phyloP scores from a whole-genome alignment of 2,888 invertebrate genomes.

The Mimas tiliae region DNA sequence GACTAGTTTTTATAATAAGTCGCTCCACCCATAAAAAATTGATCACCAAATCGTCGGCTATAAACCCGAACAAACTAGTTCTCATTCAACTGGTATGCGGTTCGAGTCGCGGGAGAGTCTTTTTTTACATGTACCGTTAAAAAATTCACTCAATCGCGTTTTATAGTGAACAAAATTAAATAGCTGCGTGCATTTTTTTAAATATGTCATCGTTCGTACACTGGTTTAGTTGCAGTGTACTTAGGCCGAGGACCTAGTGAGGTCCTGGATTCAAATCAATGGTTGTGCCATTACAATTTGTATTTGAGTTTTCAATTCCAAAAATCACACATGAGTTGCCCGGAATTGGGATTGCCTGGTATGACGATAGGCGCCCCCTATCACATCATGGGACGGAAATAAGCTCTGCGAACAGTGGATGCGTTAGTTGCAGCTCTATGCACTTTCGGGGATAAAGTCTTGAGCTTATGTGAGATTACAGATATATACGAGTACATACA shows the following conservation, averaged over 20 bases:
- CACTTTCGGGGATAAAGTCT: too few species aligned
- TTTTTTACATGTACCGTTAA: constrained; percentile 23
- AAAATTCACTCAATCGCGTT: constrained; percentile 8
- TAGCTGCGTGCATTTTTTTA: background rate
- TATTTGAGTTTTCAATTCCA: too few species aligned
- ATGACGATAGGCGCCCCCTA: too few species aligned
- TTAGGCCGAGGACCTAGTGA: background rate
- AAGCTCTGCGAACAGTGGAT: too few species aligned
- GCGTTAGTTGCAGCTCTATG: too few species aligned
- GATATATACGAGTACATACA: too few species aligned
- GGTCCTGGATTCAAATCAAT: background rate
- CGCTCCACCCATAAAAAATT: background rate
- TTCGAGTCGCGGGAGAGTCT: constrained; percentile 22
- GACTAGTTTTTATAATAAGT: too few species aligned
- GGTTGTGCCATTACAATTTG: too few species aligned
- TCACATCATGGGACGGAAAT: too few species aligned
- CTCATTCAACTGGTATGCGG: constrained; percentile 23
- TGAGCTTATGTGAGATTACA: too few species aligned
- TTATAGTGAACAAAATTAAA: background rate
- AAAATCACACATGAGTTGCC: too few species aligned
- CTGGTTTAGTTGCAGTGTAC: background rate
- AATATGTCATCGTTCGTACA: background rate
- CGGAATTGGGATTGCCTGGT: too few species aligned
- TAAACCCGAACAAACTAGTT: constrained; percentile 16
- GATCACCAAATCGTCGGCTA: constrained; percentile 15